phyloP scores from a whole-genome alignment of 2,797 vertebrate genomes.

The Glyptemys insculpta region DNA sequence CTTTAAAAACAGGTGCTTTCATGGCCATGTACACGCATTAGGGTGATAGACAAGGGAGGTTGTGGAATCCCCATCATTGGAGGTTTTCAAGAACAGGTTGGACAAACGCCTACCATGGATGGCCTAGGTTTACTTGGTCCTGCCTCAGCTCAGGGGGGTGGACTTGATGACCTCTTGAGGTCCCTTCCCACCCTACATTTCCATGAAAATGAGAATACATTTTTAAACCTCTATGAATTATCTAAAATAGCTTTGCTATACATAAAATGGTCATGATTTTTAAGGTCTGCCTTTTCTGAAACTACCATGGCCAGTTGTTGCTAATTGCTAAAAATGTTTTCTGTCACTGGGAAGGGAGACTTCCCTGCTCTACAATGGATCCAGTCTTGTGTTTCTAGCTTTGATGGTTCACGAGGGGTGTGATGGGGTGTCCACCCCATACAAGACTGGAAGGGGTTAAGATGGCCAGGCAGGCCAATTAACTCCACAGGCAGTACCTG shows the following conservation, averaged over 20 bases:
- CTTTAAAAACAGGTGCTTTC: neutral
- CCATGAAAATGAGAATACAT: neutral
- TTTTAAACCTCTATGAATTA: neutral
- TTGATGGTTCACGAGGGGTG: neutral
- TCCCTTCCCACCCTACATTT: no score
- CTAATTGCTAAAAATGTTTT: neutral
- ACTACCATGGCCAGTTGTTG: neutral
- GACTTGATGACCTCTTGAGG: no score
- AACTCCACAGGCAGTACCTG: no score
- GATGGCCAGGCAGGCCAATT: no score
- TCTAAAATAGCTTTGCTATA: neutral
- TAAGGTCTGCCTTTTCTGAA: neutral
- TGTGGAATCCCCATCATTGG: no score
- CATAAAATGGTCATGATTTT: neutral
- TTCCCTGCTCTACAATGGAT: neutral
- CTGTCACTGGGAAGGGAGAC: neutral
- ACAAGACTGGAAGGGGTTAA: no score
- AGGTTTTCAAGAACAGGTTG: no score
- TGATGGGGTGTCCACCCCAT: no score
- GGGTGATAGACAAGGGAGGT: neutral
- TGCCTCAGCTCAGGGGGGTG: no score
- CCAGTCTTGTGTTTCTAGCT: neutral
- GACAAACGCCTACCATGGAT: no score
- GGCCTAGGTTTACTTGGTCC: no score
- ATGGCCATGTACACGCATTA: neutral